A percentile compares a stretch with the other conserved stretches of the same genome.
Evolutionary conservation across 2,888 invertebrate genomes (phyloP).

Genomic region (Lingula anatina): DNA sequence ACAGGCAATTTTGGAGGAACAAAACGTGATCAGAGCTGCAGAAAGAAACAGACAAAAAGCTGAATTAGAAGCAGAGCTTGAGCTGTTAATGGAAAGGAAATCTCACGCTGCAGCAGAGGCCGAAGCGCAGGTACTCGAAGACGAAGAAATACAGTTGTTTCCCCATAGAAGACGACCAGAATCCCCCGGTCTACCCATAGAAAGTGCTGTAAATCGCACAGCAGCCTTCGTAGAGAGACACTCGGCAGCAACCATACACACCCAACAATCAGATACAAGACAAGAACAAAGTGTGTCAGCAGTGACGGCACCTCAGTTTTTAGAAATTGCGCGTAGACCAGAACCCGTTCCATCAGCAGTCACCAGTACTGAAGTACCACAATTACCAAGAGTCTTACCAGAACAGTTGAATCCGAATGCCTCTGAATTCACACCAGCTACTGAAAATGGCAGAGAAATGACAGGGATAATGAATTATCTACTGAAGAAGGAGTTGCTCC

Average conservation of each 20-base stretch:
- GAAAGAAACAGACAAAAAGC: background rate
- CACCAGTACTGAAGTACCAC: slow-evolving; percentile 2
- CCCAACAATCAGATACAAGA: background rate
- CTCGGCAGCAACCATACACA: too few species aligned
- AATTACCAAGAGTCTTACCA: background rate
- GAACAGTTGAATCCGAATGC: background rate
- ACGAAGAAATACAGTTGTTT: too few species aligned
- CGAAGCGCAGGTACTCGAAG: background rate
- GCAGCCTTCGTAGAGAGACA: too few species aligned
- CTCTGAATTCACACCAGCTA: background rate
- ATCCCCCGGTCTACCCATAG: too few species aligned
- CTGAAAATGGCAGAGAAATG: background rate
- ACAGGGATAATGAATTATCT: slow-evolving; percentile 1
- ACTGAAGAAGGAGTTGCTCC: slow-evolving; percentile 10
- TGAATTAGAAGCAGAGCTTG: background rate
- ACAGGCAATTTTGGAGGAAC: too few species aligned
- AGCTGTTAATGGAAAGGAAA: background rate
- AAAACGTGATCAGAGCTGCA: background rate
- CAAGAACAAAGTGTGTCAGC: too few species aligned
- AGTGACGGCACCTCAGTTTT: too few species aligned
- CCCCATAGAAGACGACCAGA: too few species aligned
- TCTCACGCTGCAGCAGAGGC: too few species aligned
- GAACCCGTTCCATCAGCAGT: background rate
- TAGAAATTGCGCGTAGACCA: too few species aligned
- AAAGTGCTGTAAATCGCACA: too few species aligned